phyloP scores from a whole-genome alignment of 2,113 vertebrate genomes.

The Percopsis transmontana region DNA sequence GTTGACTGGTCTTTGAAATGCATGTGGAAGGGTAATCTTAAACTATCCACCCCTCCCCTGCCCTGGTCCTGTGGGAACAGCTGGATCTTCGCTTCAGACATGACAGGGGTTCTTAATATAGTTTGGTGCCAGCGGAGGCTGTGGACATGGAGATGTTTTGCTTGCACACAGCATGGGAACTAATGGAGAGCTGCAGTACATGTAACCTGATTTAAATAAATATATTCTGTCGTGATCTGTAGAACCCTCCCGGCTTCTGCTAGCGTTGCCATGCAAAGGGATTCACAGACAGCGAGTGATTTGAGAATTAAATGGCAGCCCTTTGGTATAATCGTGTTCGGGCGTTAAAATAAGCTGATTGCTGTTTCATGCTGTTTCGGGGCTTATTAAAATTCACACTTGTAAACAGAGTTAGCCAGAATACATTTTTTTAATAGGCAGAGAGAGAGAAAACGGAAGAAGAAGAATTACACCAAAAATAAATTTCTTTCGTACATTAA shows the following conservation, averaged over 20 bases:
- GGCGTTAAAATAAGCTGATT: not conserved
- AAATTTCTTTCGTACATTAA: conserved; percentile 64
- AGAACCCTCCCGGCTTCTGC: not conserved
- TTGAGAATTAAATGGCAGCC: conserved; percentile 10
- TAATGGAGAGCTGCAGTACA: conserved; percentile 11
- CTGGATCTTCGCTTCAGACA: conserved; percentile 47
- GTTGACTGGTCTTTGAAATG: too few relatives aligned
- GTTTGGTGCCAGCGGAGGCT: conserved; percentile 35
- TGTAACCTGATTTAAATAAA: not conserved
- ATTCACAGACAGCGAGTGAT: conserved; percentile 24
- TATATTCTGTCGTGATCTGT: not conserved
- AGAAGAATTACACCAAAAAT: conserved; percentile 76
- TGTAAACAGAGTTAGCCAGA: conserved; percentile 69
- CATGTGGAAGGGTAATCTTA: conserved; percentile 21
- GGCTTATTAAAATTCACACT: conserved; percentile 2
- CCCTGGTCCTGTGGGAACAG: conserved; percentile 65
- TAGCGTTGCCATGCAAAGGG: not conserved
- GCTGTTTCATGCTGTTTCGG: not conserved
- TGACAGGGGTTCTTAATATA: conserved; percentile 54
- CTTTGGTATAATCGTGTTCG: not conserved
- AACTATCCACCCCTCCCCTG: conserved; percentile 6
- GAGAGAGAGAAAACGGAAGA: conserved; percentile 78
- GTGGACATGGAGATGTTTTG: not conserved
- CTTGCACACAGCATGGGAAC: conserved; percentile 41
- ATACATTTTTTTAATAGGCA: conserved; percentile 79